Evolutionary conservation across 2,797 vertebrate species (phyloP).

Genomic region (Poeciliopsis presidionis): DNA sequence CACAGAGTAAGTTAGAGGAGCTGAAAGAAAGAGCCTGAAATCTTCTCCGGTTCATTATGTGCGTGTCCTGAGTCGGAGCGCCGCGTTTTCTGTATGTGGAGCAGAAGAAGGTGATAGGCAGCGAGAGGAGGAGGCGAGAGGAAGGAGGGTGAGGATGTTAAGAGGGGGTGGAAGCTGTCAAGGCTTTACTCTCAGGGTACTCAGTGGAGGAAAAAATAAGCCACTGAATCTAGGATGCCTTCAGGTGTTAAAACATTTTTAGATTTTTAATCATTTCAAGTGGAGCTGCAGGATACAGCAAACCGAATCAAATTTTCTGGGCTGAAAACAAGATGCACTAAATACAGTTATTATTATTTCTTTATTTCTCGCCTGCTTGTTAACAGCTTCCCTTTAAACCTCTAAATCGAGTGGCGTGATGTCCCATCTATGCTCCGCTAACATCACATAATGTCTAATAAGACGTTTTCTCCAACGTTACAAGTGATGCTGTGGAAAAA

Average conservation of each 20-base stretch:
- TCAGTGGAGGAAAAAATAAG: conserved; percentile 77
- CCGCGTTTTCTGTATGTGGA: conserved; percentile 74
- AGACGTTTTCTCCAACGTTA: conserved; percentile 45
- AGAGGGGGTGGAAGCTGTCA: conserved; percentile 79
- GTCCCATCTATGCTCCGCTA: conserved; percentile 55
- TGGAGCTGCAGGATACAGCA: conserved; percentile 79
- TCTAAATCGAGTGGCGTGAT: conserved; percentile 40
- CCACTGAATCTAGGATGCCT: conserved; percentile 84
- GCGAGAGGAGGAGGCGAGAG: background rate
- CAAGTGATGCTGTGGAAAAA: conserved; percentile 31
- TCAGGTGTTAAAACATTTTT: conserved; percentile 86
- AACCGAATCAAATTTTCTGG: conserved; percentile 68
- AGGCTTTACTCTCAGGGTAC: conserved; percentile 80
- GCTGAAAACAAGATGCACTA: conserved; percentile 67
- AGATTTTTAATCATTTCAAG: conserved; percentile 87
- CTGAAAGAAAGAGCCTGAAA: conserved; percentile 65
- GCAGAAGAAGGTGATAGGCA: conserved; percentile 46
- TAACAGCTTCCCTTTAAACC: conserved; percentile 47
- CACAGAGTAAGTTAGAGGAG: conserved; percentile 44
- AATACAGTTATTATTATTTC: conserved; percentile 57
- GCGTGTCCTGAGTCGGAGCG: conserved; percentile 65
- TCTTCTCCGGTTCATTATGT: conserved; percentile 58
- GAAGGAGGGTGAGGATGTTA: conserved; percentile 56
- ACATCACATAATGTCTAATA: conserved; percentile 53
- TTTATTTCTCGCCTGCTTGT: conserved; percentile 25